phyloP scores from a whole-genome alignment of 2,797 vertebrate genomes.

The Sciurus vulgaris region DNA sequence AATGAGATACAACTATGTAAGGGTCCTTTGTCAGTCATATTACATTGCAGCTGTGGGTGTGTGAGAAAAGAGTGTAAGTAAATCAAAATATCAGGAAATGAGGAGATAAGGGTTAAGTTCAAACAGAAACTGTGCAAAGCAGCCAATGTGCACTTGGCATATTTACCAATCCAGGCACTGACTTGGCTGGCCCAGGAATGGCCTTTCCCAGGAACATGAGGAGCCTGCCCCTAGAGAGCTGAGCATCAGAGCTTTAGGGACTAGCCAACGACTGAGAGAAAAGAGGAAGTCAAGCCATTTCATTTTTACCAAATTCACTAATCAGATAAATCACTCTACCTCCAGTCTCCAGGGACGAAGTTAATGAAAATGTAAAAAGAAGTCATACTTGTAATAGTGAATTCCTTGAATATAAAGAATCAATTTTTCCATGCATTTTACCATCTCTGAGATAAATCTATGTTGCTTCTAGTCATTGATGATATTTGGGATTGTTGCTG shows the following conservation, averaged over 20 bases:
- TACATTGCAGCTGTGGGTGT: not conserved
- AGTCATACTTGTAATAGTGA: not conserved
- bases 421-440: not conserved
- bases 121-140: not conserved
- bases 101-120: not conserved
- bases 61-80: not conserved
- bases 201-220: accelerated
- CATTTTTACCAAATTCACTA: not conserved
- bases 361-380: not conserved
- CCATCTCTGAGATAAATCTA: not conserved
- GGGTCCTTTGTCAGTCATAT: not conserved
- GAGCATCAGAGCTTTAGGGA: accelerated
- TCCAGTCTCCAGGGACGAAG: not conserved
- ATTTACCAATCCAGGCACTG: not conserved
- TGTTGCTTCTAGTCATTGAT: not conserved
- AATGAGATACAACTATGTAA: not conserved
- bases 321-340: not conserved
- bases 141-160: not conserved
- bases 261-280: not conserved
- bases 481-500: not conserved
- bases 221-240: not conserved
- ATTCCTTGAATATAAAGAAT: not conserved
- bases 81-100: not conserved
- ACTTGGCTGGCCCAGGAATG: accelerated
- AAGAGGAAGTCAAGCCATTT: not conserved